Evolutionary conservation across 2,113 vertebrate species (phyloP), one percentile per base, ranked within the genome.

Genomic region (Zosterops pallidus): DNA sequence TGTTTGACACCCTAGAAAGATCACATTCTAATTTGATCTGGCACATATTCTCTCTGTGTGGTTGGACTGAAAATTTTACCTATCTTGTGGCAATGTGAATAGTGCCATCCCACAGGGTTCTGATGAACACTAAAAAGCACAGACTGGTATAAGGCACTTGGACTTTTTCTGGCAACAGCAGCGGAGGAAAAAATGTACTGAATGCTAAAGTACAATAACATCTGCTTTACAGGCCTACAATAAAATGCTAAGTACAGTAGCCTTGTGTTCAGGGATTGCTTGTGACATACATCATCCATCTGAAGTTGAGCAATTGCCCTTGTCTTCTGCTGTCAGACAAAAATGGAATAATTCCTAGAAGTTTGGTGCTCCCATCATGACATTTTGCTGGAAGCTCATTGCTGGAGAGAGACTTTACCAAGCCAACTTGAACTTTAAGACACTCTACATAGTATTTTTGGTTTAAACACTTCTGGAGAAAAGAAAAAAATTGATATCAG

Each of bases 1-100:
- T 0, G 0, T 20, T 47, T 14, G 2, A 29, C 49, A 91, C 16
- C 2, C 2, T 35, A 65, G 31, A 77, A 80, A 86, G 41, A 62
- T 35, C 28, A 26, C 39, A 44, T 37, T 46, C 69, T 89, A 82
- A 87, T 90, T 79, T 90, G 44, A 85, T 72, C 31, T 87, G 78
- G 71, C 84, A 55, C 42, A 41, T 35, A 78, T 75, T 52, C 35
- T 57, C 35, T 52, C 70, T 8, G 6, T 72, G 23, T 20, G 35
- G 10, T 5, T 14, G 4, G 44, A 11, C 31, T 75, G 31, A 17
- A 85, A 85, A 76, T 76, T 71, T 81, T 75, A 42, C 50, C 31
- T 87, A 6, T 80, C 85, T 85, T 46, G n/a, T 53, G 76, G 75
- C 71, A 53, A 75, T 52, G 21, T 28, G 35, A 82, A 21, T 19